Percentiles rank a stretch among this genome's conserved stretches.
Conservation (phyloP, 2,113 vertebrate species). For the Ammodytes marinus region DNA sequence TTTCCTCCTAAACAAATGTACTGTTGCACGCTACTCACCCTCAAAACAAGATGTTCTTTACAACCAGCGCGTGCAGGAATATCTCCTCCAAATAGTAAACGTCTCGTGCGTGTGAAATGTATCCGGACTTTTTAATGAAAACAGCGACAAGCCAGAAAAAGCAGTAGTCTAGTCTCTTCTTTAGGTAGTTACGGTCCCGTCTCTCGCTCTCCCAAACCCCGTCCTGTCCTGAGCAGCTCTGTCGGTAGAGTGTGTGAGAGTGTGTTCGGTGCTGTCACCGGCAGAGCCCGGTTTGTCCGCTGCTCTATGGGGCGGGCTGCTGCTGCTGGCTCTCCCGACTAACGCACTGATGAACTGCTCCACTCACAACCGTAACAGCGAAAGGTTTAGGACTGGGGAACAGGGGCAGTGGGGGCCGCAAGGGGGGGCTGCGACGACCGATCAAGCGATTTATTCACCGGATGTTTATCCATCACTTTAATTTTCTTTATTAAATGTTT, state of each 20-base stretch:
- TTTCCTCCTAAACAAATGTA: background rate
- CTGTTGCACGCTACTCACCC: slow-evolving; percentile 60
- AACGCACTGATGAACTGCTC: background rate
- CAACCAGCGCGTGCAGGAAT: background rate
- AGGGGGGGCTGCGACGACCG: slow-evolving; percentile 51
- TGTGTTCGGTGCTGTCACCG: slow-evolving; percentile 54
- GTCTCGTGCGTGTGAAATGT: background rate
- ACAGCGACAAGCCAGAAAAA: background rate
- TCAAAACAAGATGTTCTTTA: slow-evolving; percentile 41
- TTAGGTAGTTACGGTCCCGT: background rate
- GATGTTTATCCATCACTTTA: background rate
- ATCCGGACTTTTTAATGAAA: slow-evolving; percentile 54
- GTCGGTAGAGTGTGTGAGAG: background rate
- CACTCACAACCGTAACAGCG: slow-evolving; percentile 24
- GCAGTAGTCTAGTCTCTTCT: background rate
- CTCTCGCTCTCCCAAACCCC: background rate
- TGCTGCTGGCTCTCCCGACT: background rate
- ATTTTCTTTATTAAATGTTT: too few relatives aligned
- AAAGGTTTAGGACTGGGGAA: slow-evolving; percentile 35
- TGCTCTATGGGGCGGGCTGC: slow-evolving; percentile 43
- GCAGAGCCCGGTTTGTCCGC: slow-evolving; percentile 27
- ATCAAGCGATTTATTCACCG: background rate
- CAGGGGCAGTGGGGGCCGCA: slow-evolving; percentile 24
- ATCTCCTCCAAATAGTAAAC: slow-evolving; percentile 19
- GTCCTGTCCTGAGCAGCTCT: slow-evolving; percentile 16